Evolutionary conservation across 2,113 vertebrate species (phyloP).

Genomic region (Serinus canaria): DNA sequence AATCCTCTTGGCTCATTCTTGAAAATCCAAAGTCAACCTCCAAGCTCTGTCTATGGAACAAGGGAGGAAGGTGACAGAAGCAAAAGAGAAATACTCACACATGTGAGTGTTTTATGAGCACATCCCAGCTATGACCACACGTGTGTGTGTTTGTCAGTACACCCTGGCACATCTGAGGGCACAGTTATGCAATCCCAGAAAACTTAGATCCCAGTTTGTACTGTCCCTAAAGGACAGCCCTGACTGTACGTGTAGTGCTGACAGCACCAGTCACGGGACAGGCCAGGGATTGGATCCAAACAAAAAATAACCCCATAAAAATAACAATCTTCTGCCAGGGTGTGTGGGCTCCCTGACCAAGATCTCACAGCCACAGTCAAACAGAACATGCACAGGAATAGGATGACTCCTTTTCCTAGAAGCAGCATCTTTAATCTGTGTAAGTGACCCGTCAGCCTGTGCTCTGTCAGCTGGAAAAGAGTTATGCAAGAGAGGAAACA

Average conservation of each 20-base stretch:
- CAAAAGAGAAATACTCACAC: neutral
- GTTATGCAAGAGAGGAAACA: slow-evolving; percentile 36
- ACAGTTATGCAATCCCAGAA: neutral
- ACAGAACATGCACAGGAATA: neutral
- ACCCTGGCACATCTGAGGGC: neutral
- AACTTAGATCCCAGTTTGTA: neutral
- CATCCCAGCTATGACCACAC: neutral
- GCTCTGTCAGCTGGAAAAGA: neutral
- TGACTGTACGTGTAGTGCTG: neutral
- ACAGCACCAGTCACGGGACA: neutral
- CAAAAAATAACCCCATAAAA: neutral
- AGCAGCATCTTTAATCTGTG: neutral
- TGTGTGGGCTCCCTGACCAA: neutral
- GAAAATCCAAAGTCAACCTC: neutral
- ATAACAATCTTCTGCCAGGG: neutral
- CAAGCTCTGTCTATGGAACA: neutral
- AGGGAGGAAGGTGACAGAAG: neutral
- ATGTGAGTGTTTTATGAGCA: neutral
- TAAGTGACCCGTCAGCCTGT: neutral
- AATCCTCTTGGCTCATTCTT: neutral
- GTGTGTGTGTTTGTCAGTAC: neutral
- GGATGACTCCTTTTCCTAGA: neutral
- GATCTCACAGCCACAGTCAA: neutral
- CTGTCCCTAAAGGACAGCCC: neutral
- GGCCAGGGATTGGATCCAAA: neutral